Conservation (phyloP, 2,888 invertebrate species). For the Clunio marinus region DNA sequence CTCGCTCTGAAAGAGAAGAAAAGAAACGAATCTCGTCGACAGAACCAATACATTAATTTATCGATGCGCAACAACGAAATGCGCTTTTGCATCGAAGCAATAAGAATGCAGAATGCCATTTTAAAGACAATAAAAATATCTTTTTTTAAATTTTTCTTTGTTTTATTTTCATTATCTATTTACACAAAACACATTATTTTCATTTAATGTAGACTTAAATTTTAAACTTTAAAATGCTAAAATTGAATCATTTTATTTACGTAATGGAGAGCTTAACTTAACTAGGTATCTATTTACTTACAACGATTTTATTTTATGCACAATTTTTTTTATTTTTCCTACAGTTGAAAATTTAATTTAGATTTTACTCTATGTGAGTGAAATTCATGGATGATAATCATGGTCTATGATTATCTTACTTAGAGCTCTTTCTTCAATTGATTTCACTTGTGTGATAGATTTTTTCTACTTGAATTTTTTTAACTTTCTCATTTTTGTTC, state of each 20-base stretch:
- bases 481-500: constrained; percentile 3
- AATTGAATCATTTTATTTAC: neutral
- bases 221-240: neutral
- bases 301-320: neutral
- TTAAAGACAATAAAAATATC: neutral
- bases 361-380: neutral
- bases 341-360: neutral
- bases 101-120: neutral
- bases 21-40: no score
- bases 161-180: neutral
- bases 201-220: neutral
- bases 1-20: neutral
- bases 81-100: neutral
- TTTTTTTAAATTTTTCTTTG: neutral
- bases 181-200: neutral
- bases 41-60: no score
- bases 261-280: neutral
- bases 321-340: constrained; percentile 1
- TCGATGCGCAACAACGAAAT: neutral
- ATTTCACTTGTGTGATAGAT: constrained; percentile 13
- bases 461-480: neutral
- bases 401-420: neutral
- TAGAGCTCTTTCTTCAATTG: neutral
- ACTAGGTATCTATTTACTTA: no score
- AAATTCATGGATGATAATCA: neutral